Conservation (phyloP, 2,797 vertebrate genomes). For the Ctenopoma kingsleyae region DNA sequence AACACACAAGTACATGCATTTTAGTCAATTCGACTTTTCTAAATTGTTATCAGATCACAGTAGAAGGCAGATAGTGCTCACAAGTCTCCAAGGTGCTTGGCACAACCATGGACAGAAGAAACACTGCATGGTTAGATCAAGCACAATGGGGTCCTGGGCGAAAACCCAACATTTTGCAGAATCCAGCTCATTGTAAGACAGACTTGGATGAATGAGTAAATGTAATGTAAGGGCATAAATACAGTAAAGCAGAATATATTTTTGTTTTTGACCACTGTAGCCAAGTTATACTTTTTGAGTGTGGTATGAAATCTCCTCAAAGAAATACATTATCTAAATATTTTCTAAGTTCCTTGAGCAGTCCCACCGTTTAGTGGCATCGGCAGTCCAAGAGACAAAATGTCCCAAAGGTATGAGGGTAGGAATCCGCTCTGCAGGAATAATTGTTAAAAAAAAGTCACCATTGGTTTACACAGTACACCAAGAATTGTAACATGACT, state of each 20-base stretch:
- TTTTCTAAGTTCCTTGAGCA: constrained; percentile 18
- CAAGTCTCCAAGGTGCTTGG: constrained; percentile 89
- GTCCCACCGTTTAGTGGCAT: background rate
- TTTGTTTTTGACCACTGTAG: background rate
- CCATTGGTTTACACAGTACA: constrained; percentile 17
- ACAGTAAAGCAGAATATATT: background rate
- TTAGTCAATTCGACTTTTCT: background rate
- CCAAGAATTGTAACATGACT: constrained; percentile 31
- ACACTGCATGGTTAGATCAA: constrained; percentile 92
- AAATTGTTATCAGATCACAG: background rate
- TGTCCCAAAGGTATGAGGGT: constrained; percentile 43
- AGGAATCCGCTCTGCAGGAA: constrained; percentile 2
- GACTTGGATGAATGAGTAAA: background rate
- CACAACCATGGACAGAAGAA: constrained; percentile 87
- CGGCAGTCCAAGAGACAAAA: constrained; percentile 18
- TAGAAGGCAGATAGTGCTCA: constrained; percentile 64
- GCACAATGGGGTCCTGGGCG: constrained; percentile 89
- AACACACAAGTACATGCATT: background rate
- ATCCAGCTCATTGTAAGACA: constrained; percentile 21
- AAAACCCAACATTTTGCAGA: constrained; percentile 14
- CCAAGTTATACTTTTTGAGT: background rate
- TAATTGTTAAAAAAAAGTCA: constrained; percentile 21
- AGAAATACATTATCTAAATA: constrained; percentile 18
- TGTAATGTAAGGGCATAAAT: constrained; percentile 2
- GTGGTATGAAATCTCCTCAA: constrained; percentile 20